These are phyloP conservation scores for Urosaurus nigricauda DNA, from an alignment of 2,797 vertebrate genomes.

Conservation along the genomic window DNA sequence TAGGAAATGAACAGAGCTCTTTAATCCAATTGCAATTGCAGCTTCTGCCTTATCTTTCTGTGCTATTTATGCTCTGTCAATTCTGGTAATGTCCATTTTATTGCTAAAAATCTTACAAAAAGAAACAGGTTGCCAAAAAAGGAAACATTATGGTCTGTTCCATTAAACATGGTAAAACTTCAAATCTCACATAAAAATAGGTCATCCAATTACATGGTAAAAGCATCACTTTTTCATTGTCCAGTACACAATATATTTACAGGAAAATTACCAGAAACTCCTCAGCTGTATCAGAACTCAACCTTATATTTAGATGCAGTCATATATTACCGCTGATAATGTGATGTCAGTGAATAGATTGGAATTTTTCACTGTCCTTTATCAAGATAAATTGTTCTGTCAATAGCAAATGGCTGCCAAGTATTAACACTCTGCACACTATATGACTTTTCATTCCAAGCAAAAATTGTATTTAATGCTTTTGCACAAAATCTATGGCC, in stretches of 20 bases:
- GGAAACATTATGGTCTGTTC: conserved; percentile 85
- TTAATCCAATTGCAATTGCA: conserved; percentile 50
- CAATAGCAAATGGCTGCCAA: conserved; percentile 91
- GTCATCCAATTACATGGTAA: conserved; percentile 84
- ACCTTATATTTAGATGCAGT: conserved; percentile 91
- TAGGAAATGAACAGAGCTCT: conserved; percentile 40
- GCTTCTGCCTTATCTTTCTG: conserved; percentile 63
- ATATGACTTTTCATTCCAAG: conserved; percentile 88
- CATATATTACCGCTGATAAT: conserved; percentile 94
- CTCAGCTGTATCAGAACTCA: conserved; percentile 81
- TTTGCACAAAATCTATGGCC: conserved; percentile 88
- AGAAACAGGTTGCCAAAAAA: conserved; percentile 81
- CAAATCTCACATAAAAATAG: conserved; percentile 87
- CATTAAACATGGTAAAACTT: conserved; percentile 84
- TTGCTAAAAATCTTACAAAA: conserved; percentile 74
- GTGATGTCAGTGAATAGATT: conserved; percentile 92
- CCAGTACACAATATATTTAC: conserved; percentile 82
- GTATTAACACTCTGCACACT: conserved; percentile 85
- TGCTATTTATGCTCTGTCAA: conserved; percentile 74
- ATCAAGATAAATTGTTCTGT: conserved; percentile 97
- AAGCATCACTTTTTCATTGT: conserved; percentile 80
- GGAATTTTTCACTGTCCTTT: conserved; percentile 95
- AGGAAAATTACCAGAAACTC: conserved; percentile 80
- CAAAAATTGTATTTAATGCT: conserved; percentile 91
- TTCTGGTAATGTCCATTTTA: conserved; percentile 70